phyloP scores from a whole-genome alignment of 1,140 invertebrate species.

The Oryctes rhinoceros region DNA sequence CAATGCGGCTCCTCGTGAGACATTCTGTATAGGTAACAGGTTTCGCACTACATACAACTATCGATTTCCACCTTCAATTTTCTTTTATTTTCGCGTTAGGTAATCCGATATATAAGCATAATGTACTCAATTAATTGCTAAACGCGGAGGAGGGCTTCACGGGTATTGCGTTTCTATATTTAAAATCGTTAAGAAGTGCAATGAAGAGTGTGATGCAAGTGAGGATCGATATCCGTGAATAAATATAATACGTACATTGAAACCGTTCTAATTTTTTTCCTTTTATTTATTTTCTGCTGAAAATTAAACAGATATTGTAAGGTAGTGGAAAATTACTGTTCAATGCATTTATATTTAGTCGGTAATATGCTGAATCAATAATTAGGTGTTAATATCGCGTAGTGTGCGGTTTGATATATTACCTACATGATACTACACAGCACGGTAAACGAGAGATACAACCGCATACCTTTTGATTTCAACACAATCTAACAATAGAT shows the following conservation, averaged over 20 bases:
- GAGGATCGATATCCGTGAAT: neutral
- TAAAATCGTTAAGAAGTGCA: neutral
- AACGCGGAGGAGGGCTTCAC: neutral
- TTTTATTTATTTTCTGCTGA: neutral
- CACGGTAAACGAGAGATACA: neutral
- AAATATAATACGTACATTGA: neutral
- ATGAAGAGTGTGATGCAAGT: neutral
- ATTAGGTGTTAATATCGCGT: neutral
- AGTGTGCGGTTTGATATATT: neutral
- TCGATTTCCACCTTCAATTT: neutral
- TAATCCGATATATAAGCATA: neutral
- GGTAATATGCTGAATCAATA: neutral
- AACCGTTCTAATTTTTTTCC: neutral
- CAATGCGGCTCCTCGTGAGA: too few relatives aligned
- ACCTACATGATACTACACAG: neutral
- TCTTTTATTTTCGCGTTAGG: neutral
- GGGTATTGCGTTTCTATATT: neutral
- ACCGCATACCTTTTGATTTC: neutral
- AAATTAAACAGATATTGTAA: too few relatives aligned
- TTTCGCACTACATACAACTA: neutral
- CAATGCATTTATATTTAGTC: too few relatives aligned
- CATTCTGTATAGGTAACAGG: too few relatives aligned
- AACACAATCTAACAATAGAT: neutral
- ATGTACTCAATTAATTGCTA: constrained; percentile 4
- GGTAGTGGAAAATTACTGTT: too few relatives aligned